Conservation (phyloP, 92 coral and sea anemone species). For the Phymanthus crucifer region DNA sequence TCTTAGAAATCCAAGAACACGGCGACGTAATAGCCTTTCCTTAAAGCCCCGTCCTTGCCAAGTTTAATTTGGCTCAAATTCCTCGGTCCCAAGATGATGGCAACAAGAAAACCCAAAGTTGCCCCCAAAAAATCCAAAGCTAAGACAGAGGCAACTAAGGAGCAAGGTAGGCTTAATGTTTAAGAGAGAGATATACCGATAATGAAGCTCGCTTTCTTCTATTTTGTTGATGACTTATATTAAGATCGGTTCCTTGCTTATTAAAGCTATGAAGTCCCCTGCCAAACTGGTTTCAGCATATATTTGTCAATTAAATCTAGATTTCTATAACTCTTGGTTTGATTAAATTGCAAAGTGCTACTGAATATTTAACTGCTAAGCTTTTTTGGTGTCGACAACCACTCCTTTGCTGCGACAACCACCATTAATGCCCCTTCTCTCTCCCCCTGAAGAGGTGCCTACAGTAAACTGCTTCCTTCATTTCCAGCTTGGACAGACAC, state of each 20-base stretch:
- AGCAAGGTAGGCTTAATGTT: slow-evolving; percentile 53
- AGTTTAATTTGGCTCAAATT: slow-evolving; percentile 1
- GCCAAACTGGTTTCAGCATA: too few relatives aligned
- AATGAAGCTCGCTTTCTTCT: not conserved
- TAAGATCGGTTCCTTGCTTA: not conserved
- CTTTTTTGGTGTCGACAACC: too few relatives aligned
- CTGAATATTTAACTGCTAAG: too few relatives aligned
- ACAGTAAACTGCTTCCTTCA: not conserved
- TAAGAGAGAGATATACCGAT: not conserved
- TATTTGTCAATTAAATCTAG: too few relatives aligned
- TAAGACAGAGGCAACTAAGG: slow-evolving; percentile 58
- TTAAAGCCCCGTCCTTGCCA: not conserved
- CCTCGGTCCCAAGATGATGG: slow-evolving; percentile 70
- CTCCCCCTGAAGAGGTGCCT: too few relatives aligned
- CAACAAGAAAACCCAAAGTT: slow-evolving; percentile 85
- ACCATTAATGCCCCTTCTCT: too few relatives aligned
- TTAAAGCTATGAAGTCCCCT: not conserved
- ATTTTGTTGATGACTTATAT: not conserved
- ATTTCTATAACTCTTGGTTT: too few relatives aligned
- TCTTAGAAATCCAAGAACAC: not conserved
- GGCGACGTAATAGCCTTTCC: not conserved
- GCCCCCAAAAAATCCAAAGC: slow-evolving; percentile 64
- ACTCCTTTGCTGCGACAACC: not conserved
- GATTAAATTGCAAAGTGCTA: not conserved
- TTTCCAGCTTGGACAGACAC: slow-evolving; percentile 93